Conservation (phyloP, 2,888 invertebrate species). For the Temnothorax unifasciatus region DNA sequence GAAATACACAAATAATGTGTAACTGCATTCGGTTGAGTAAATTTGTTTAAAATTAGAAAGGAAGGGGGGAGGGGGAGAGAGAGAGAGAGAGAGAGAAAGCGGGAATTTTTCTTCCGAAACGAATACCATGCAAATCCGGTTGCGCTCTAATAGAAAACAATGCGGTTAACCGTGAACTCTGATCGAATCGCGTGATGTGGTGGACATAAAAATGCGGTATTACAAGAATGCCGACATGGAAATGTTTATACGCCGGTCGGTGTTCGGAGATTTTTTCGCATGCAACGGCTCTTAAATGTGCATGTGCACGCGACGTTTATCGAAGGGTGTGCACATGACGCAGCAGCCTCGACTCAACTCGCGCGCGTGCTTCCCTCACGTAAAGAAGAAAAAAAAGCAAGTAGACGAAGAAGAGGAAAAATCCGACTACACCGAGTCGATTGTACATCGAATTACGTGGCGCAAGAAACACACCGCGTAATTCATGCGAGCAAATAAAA, state of each 20-base stretch:
- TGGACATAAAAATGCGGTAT: conserved; percentile 32
- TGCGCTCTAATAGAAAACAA: conserved; percentile 40
- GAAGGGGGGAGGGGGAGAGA: background rate
- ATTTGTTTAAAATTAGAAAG: background rate
- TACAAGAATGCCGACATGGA: conserved; percentile 50
- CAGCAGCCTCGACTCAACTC: conserved; percentile 36
- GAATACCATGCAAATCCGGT: conserved; percentile 37
- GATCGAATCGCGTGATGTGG: conserved; percentile 33
- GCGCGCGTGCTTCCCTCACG: conserved; percentile 19
- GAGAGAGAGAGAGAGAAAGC: background rate
- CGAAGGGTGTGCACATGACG: conserved; percentile 65
- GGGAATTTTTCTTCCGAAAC: conserved; percentile 15
- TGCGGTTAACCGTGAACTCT: conserved; percentile 38
- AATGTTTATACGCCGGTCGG: conserved; percentile 56
- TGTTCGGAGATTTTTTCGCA: conserved; percentile 59
- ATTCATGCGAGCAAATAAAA: conserved; percentile 12
- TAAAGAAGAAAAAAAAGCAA: conserved; percentile 31
- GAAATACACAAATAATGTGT: background rate
- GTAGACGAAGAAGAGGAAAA: conserved; percentile 53
- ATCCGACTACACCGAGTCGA: conserved; percentile 18
- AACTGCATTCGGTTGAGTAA: conserved; percentile 4
- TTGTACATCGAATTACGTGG: conserved; percentile 2
- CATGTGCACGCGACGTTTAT: conserved; percentile 70
- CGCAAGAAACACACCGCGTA: background rate
- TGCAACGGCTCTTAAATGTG: conserved; percentile 53